Evolutionary conservation across 2,888 invertebrate species (phyloP), one percentile per base, ranked within the genome.

Genomic region (Limnephilus auricula): DNA sequence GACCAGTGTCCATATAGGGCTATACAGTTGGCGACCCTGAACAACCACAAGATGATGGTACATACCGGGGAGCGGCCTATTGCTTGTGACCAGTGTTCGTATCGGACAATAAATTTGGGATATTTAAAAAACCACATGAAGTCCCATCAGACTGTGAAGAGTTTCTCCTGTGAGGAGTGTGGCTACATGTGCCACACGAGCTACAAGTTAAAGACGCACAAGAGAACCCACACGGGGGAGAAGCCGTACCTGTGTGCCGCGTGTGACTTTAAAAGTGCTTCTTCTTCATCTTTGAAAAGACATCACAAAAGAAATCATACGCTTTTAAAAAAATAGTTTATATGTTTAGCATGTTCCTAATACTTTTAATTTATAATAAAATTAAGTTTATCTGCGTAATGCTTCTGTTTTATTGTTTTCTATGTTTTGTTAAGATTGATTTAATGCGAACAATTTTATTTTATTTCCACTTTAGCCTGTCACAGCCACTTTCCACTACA

Each of bases 51-150:
- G 31, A 79, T 79, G 78, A 93, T 92, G 92, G 92, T 90, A 6
- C 93, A 93, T 65, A 92, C 92, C 0, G 80, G 65, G 10, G 93
- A 93, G 86, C 85, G 93, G n/a, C 93, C 93, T 15, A 92, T 91
- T 78, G 89, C 92, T n/a, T 93, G 93, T 79, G 91, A 90, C 32
- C 86, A 90, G 79, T 93, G 93, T 79, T 65, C 93, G 0, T 93
- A 93, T 34, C 91, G 92, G 12, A 91, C 92, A 34, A 88, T 92
- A 50, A 92, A 83, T 40, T n/a, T 85, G 2, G 90, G 78, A 32
- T 90, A 92, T 84, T 87, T 93, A 79, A 93, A 92, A 37, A 87
- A 79, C 34, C 93, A 93, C 79, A 88, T 90, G 85, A 91, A 90
- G 50, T 90, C 79, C 30, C 93, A 93, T 84, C 86, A 90, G 18